Evolutionary conservation across 2,113 vertebrate genomes (phyloP).

Genomic region (Cricetomys ansorgei): DNA sequence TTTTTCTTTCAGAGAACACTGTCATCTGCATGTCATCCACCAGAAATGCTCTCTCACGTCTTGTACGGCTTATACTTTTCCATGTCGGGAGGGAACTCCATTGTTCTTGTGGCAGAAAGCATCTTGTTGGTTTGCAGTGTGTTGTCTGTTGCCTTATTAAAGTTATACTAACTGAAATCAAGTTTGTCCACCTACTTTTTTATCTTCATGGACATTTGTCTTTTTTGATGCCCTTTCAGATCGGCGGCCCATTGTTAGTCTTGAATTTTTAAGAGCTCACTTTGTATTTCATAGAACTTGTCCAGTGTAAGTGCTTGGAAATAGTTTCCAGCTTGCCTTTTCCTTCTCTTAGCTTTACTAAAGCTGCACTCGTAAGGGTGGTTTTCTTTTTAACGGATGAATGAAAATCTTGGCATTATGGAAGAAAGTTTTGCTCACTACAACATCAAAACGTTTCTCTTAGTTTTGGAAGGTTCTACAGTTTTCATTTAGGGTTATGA

Average conservation of each 20-base stretch:
- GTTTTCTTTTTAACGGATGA: background rate
- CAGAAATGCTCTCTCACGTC: background rate
- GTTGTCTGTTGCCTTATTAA: background rate
- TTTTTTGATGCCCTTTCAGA: background rate
- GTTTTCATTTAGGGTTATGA: background rate
- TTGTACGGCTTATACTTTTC: background rate
- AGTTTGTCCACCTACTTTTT: background rate
- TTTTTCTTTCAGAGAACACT: background rate
- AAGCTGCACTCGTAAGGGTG: background rate
- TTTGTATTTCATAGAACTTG: background rate
- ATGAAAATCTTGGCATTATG: background rate
- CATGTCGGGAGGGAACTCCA: background rate
- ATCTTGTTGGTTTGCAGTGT: background rate
- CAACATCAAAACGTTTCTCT: background rate
- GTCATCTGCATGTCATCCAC: background rate
- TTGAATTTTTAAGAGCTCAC: background rate
- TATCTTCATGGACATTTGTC: constrained; percentile 31
- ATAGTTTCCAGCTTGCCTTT: background rate
- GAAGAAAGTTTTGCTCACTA: background rate
- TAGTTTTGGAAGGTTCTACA: background rate
- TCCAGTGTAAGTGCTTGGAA: background rate
- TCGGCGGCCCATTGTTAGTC: background rate
- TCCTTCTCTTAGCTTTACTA: background rate
- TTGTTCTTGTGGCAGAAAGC: background rate
- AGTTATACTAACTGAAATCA: background rate